Conservation (phyloP, 2,113 vertebrate genomes). For the Salvator merianae region DNA sequence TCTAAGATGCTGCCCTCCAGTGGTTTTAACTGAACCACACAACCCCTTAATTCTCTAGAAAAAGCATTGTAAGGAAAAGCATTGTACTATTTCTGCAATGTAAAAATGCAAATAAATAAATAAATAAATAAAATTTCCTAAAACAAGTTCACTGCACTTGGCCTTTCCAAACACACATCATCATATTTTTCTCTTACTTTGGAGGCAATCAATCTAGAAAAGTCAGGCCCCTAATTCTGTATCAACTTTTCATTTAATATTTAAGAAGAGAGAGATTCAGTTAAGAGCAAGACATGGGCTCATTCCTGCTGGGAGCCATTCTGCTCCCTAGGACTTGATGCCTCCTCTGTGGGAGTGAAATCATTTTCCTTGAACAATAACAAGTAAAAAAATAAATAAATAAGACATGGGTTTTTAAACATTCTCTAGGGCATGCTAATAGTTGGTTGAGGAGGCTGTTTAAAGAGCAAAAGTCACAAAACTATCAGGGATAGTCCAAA, state of each 20-base stretch:
- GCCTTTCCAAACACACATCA: no score
- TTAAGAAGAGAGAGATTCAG: background rate
- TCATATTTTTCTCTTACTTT: background rate
- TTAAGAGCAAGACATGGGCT: background rate
- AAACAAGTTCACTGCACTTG: background rate
- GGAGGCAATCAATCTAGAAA: background rate
- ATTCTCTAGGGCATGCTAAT: background rate
- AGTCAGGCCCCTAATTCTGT: no score
- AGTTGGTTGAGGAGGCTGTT: background rate
- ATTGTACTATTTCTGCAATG: no score
- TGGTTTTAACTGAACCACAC: slow-evolving; percentile 46
- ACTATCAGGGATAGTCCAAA: background rate
- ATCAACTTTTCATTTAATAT: background rate
- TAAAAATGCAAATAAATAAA: no score
- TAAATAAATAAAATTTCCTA: no score
- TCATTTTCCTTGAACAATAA: no score
- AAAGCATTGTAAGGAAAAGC: background rate
- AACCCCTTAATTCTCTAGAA: background rate
- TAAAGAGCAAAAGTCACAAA: background rate
- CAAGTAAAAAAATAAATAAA: no score
- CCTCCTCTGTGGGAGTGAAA: no score
- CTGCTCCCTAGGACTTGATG: no score
- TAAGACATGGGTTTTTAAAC: background rate
- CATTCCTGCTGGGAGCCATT: no score
- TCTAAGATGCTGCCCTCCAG: slow-evolving; percentile 59